Conservation (phyloP, 2,888 invertebrate species). For the Cerastis rubricosa region DNA sequence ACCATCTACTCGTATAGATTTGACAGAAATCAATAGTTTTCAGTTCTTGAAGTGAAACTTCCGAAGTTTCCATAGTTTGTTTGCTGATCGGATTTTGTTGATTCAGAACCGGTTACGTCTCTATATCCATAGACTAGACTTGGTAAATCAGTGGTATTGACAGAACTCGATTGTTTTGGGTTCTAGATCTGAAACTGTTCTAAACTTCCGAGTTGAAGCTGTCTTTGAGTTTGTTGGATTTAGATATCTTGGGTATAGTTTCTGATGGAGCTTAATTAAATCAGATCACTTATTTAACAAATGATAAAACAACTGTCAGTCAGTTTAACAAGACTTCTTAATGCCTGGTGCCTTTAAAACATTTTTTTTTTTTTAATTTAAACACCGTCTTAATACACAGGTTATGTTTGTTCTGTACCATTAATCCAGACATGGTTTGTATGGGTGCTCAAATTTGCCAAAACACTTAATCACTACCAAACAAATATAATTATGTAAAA, state of each 20-base stretch:
- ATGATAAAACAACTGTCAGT: no score
- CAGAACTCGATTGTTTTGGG: neutral
- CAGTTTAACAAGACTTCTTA: neutral
- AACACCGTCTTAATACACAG: no score
- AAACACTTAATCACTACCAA: no score
- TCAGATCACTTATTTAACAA: no score
- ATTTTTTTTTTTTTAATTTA: no score
- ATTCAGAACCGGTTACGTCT: neutral
- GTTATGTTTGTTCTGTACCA: no score
- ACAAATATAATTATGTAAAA: no score
- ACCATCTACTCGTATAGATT: constrained; percentile 13
- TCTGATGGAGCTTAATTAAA: neutral
- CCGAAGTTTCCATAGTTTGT: neutral
- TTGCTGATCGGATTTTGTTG: neutral
- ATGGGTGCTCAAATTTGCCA: no score
- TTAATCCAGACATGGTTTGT: no score
- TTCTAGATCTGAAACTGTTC: neutral
- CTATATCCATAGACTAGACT: neutral
- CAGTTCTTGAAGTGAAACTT: constrained; percentile 17
- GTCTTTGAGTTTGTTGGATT: neutral
- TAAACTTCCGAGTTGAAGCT: neutral
- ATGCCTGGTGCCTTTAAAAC: neutral
- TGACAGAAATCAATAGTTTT: constrained; percentile 25
- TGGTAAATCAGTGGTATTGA: neutral
- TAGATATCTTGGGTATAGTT: neutral